Base-by-base conservation (phyloP, 1,140 invertebrate genomes). In the Teleogryllus occipitalis region DNA sequence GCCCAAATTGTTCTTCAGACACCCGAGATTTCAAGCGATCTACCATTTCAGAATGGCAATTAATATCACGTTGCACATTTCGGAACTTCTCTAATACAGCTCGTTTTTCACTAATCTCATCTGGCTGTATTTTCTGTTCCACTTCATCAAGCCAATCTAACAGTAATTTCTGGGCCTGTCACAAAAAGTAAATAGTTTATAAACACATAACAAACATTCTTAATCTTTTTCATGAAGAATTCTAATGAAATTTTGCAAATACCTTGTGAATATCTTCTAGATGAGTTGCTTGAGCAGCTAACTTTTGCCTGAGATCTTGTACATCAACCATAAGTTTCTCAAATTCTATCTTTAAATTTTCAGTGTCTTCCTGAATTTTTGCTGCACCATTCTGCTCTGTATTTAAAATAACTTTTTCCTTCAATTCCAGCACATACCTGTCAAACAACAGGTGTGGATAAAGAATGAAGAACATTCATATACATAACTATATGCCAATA, bases 391-490 rank as follows among this genome's bases (percentile, higher is more conserved):
- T 90, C 81, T 94, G 92, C 86, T 97, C 95, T 0, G 96, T 97
- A 83, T 96, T 97, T 88, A 96, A 92, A 7, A 96, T 95, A 0
- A 97, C 95, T 83, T 94, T 94, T 85, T 97, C 96, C 85, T 97
- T 97, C 0, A 97, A 86, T 83, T 97, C 96, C n/a, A 96, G 85
- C 65, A 94, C 91, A 84, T 97, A 97, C 18, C 94, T 89, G 78
- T 39, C 22, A 76, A 8, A 79, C 5, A 72, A 39, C 5, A 39
- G 1, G 27, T 39, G 27, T 5, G 5, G 27, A 39, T 39, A 39
- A 39, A 39, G 27, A 39, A 39, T 2, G 27, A 39, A 39, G 27
- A 39, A 39, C 27, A 39, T 39, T 39, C 27, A 39, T 39, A 5
- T 39, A 39, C 5, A 39, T 39, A 2, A 39, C 27, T 39, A 39